These are phyloP conservation scores for Festucalex cinctus DNA, from an alignment of 2,113 vertebrate genomes.

Conservation along the genomic window DNA sequence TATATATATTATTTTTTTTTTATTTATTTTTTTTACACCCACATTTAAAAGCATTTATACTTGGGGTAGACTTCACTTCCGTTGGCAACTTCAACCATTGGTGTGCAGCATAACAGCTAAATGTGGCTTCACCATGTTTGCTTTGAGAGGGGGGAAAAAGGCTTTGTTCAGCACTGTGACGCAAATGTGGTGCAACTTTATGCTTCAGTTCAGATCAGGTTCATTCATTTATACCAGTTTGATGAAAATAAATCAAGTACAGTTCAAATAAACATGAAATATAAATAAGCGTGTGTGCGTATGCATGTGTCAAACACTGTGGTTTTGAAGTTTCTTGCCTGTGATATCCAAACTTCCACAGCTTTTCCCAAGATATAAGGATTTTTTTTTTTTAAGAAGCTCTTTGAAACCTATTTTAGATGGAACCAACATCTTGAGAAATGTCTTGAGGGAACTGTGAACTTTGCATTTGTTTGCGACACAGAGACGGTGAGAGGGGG, in stretches of 20 bases:
- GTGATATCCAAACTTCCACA: slow-evolving; percentile 44
- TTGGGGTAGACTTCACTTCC: no score
- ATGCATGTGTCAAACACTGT: slow-evolving; percentile 8
- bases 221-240: neutral
- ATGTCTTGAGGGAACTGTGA: slow-evolving; percentile 37
- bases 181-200: neutral
- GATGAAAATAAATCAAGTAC: slow-evolving; percentile 3
- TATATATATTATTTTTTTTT: no score
- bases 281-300: neutral
- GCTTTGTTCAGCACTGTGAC: neutral
- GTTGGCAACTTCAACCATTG: no score
- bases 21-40: no score
- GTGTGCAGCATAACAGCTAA: no score
- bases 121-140: no score
- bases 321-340: slow-evolving; percentile 42
- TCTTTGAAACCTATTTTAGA: slow-evolving; percentile 44
- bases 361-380: slow-evolving; percentile 41
- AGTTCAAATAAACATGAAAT: neutral
- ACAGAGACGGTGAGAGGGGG: neutral
- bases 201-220: neutral
- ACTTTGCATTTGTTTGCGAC: slow-evolving; percentile 15
- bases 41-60: no score
- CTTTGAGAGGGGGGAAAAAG: neutral
- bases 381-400: slow-evolving; percentile 34
- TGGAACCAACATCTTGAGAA: slow-evolving; percentile 42